Conservation (phyloP, 2,888 invertebrate genomes). For the Patella depressa region DNA sequence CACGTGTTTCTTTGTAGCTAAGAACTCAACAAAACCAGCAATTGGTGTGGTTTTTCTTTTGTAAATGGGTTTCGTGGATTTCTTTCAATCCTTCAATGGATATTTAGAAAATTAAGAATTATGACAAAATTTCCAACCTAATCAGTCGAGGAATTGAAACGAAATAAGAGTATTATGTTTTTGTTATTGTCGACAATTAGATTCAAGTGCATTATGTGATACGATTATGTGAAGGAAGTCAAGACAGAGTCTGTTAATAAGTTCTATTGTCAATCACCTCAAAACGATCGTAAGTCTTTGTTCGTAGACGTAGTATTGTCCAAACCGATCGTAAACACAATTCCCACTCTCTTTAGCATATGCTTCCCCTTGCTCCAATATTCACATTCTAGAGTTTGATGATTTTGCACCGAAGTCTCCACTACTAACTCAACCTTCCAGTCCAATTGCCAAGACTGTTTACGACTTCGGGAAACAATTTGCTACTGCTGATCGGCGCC, state of each 20-base stretch:
- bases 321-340: background rate
- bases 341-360: constrained; percentile 3
- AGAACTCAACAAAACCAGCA: too few relatives aligned
- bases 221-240: background rate
- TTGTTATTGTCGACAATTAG: background rate
- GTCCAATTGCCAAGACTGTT: background rate
- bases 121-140: background rate
- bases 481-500: background rate
- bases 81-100: too few relatives aligned
- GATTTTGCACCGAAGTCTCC: background rate
- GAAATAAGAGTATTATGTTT: constrained; percentile 2
- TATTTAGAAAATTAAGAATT: too few relatives aligned
- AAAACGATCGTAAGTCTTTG: constrained; percentile 5
- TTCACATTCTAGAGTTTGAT: background rate
- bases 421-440: too few relatives aligned
- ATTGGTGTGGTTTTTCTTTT: too few relatives aligned
- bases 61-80: too few relatives aligned
- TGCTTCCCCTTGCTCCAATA: background rate
- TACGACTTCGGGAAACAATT: constrained; percentile 1
- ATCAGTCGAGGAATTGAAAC: background rate
- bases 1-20: too few relatives aligned
- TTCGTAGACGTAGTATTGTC: constrained; percentile 2
- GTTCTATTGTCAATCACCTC: background rate
- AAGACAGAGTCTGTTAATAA: constrained; percentile 1
- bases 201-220: constrained; percentile 1